Percentiles rank a stretch among this genome's conserved stretches.
These are phyloP conservation scores for Sylvia atricapilla DNA, from an alignment of 2,113 vertebrate species.

Conservation along the genomic window DNA sequence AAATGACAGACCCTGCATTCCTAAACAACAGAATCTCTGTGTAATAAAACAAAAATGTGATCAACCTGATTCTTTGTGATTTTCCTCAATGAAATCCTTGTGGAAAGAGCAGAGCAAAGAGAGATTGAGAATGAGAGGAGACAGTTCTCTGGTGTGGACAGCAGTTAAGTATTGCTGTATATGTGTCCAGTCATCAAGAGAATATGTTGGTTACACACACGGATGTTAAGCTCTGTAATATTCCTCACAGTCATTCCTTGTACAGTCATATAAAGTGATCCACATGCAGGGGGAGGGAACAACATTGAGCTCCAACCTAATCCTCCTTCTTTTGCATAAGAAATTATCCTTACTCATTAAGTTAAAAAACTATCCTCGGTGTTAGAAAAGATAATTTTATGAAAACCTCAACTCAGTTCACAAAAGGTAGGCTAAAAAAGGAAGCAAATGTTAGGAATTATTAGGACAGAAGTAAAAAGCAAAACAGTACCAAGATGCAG, in stretches of 20 bases:
- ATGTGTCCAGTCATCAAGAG: background rate
- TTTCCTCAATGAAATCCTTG: background rate
- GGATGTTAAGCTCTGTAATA: background rate
- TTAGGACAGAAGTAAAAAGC: background rate
- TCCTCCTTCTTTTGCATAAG: background rate
- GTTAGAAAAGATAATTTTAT: background rate
- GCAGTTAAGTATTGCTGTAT: background rate
- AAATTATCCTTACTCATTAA: background rate
- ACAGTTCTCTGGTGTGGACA: background rate
- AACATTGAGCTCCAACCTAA: background rate
- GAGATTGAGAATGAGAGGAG: background rate
- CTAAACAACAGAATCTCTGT: background rate
- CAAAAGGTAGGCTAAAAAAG: background rate
- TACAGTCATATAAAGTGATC: background rate
- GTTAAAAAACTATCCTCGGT: background rate
- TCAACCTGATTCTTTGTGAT: background rate
- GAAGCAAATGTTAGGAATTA: background rate
- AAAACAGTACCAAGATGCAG: background rate
- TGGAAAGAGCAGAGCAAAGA: background rate
- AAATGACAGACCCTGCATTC: background rate
- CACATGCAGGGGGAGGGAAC: accelerated
- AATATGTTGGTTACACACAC: background rate
- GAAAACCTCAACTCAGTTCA: background rate
- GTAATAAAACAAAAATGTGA: background rate
- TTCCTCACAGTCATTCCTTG: background rate